Evolutionary conservation across 2,888 invertebrate species (phyloP), one percentile per base, ranked within the genome.

Genomic region (Dicycla oo): DNA sequence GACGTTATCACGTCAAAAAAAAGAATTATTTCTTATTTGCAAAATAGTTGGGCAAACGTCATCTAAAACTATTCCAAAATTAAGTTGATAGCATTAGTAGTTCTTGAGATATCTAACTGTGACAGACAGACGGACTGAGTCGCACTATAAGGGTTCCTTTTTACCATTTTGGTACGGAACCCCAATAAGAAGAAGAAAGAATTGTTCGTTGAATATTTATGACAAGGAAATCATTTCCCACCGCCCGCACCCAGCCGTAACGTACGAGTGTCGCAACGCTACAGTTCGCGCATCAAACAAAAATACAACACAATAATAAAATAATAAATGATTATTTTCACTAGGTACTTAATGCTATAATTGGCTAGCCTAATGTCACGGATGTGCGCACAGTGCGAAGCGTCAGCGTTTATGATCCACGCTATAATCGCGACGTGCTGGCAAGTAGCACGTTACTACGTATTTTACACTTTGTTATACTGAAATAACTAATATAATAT

Each of bases 291-390:
- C 38, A 57, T 76, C 34, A 49, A 71, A 81, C 49, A 66, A 81
- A 66, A 81, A 78, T 64, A 80, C 40, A 61, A 51, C 67, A 79
- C 62, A 80, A 78, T 68, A 75, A 67, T 68, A 68, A 62, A 68
- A 65, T 65, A 78, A 70, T 73, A 82, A 71, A 82, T 58, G 47
- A 67, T 78, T 78, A 82, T 77, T 79, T 75, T 71, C 68, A 64
- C 74, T 70, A n/a, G n/a, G n/a, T n/a, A n/a, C n/a, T n/a, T n/a
- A 30, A 61, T 45, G 62, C 53, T 65, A 54, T 26, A 63, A 67
- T 74, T 58, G 30, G 15, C 53, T 30, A 30, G 26, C 30, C 47
- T 56, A 43, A 75, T 71, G 49, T 66, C 30, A 66, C 79, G 81
- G 82, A 75, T 82, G 58, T 71, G 71, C 68, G 49, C 69, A 66